Evolutionary conservation across 2,797 vertebrate genomes (phyloP).

Genomic region (Phataginus tricuspis): DNA sequence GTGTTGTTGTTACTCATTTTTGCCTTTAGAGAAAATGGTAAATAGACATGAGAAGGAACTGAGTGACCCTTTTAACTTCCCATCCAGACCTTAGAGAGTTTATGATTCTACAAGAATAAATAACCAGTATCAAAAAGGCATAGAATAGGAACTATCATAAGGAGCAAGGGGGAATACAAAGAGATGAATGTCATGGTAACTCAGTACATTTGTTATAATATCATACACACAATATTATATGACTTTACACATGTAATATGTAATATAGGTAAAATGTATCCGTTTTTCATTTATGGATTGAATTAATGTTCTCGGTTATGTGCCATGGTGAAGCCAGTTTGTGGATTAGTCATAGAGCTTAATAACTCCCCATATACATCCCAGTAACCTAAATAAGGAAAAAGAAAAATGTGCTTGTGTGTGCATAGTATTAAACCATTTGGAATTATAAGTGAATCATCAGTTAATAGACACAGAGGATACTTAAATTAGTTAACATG

Average conservation of each 20-base stretch:
- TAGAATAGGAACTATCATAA: background rate
- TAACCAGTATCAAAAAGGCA: background rate
- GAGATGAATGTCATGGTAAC: background rate
- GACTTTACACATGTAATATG: background rate
- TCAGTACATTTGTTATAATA: background rate
- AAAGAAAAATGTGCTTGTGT: background rate
- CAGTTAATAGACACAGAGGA: background rate
- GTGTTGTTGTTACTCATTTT: background rate
- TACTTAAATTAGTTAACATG: background rate
- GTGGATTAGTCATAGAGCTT: background rate
- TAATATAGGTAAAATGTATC: background rate
- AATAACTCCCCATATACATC: background rate
- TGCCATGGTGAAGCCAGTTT: background rate
- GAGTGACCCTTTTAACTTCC: background rate
- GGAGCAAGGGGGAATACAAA: background rate
- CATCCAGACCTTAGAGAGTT: background rate
- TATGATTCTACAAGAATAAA: background rate
- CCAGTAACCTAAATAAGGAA: background rate
- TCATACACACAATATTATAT: background rate
- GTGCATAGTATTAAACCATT: background rate
- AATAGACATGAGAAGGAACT: background rate
- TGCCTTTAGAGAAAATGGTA: background rate
- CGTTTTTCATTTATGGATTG: background rate
- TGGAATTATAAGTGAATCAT: background rate
- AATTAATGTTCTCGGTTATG: background rate